These are phyloP conservation scores for Drosophila quinaria DNA, from an alignment of 2,888 invertebrate genomes.

Conservation along the genomic window DNA sequence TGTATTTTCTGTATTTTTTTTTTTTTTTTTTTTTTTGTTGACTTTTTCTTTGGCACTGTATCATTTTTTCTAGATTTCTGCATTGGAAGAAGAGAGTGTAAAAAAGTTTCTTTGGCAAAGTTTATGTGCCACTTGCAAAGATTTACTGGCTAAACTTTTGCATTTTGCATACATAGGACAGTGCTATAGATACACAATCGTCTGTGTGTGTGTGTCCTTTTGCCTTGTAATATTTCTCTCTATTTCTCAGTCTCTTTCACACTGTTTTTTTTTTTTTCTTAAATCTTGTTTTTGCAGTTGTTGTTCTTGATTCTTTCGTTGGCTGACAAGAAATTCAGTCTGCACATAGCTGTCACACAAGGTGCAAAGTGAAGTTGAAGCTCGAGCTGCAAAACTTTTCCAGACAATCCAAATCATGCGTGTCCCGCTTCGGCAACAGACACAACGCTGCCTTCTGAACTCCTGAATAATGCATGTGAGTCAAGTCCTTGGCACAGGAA, in stretches of 20 bases:
- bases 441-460: conserved; percentile 55
- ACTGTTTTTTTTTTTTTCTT: conserved; percentile 14
- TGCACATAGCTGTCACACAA: conserved; percentile 66
- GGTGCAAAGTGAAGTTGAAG: conserved; percentile 64
- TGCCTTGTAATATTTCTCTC: conserved; percentile 10
- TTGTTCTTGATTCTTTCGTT: conserved; percentile 24
- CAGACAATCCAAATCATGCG: conserved; percentile 71
- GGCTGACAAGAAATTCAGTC: conserved; percentile 57
- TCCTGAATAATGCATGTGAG: conserved; percentile 67
- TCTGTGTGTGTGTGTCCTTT: conserved; percentile 10
- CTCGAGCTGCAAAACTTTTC: conserved; percentile 52
- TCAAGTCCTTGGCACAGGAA: conserved; percentile 38
- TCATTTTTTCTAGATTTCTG: conserved; percentile 73
- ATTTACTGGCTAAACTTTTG: conserved; percentile 79
- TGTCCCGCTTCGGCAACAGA: conserved; percentile 58
- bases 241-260: neutral
- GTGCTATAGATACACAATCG: conserved; percentile 30
- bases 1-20: conserved; percentile 11
- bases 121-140: conserved; percentile 81
- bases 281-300: conserved; percentile 16
- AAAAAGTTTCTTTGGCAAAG: conserved; percentile 76
- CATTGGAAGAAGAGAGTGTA: conserved; percentile 43
- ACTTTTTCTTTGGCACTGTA: conserved; percentile 68
- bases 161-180: conserved; percentile 73
- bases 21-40: conserved; percentile 25